Conservation (phyloP, 2,888 invertebrate species). For the Aleiodes alternator region DNA sequence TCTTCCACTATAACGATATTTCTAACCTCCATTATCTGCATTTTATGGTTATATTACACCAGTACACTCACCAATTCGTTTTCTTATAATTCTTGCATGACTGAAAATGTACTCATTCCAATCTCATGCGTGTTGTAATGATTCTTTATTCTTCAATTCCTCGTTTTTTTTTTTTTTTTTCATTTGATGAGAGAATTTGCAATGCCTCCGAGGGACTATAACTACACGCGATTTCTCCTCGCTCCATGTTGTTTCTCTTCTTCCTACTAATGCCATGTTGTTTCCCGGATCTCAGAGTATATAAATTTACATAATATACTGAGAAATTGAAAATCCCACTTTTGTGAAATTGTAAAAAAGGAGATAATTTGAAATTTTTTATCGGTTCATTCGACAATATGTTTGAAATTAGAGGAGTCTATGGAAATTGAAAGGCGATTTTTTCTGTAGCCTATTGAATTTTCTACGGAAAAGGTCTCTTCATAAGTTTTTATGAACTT, state of each 20-base stretch:
- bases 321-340: not conserved
- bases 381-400: too few species aligned
- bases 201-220: not conserved
- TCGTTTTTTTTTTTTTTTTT: not conserved
- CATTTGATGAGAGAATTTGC: slow-evolving; percentile 11
- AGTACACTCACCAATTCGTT: slow-evolving; percentile 61
- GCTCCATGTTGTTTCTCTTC: not conserved
- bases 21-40: slow-evolving; percentile 72
- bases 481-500: too few species aligned
- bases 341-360: not conserved
- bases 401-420: too few species aligned
- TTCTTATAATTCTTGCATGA: slow-evolving; percentile 59
- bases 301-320: slow-evolving; percentile 24
- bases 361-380: too few species aligned
- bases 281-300: slow-evolving; percentile 13
- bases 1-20: slow-evolving; percentile 53
- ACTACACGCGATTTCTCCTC: slow-evolving; percentile 34
- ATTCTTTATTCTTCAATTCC: slow-evolving; percentile 12
- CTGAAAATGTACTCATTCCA: slow-evolving; percentile 68
- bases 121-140: slow-evolving; percentile 60
- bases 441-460: too few species aligned
- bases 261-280: slow-evolving; percentile 13
- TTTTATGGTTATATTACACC: slow-evolving; percentile 75
- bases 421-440: too few species aligned
- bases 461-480: too few species aligned